These are phyloP conservation scores for Paralichthys olivaceus DNA, from an alignment of 2,113 vertebrate genomes.

Conservation along the genomic window DNA sequence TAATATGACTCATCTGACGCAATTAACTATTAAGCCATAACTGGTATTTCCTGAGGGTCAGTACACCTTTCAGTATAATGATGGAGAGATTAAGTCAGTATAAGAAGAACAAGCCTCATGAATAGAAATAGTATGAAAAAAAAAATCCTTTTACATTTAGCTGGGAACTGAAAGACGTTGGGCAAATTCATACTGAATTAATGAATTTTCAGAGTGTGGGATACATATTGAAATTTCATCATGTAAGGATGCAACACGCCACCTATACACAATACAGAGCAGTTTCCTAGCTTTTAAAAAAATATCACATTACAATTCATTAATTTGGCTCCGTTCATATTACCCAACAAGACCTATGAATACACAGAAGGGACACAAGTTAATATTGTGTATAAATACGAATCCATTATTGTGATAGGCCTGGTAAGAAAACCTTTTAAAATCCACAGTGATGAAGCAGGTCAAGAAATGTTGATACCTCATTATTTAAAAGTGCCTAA, in stretches of 20 bases:
- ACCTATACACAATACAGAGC: slow-evolving; percentile 8
- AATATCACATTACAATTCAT: slow-evolving; percentile 21
- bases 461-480: background rate
- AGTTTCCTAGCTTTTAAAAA: background rate
- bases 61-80: background rate
- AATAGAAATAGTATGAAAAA: background rate
- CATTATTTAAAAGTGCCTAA: background rate
- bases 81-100: background rate
- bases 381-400: background rate
- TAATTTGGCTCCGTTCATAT: background rate
- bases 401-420: background rate
- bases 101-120: background rate
- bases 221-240: background rate
- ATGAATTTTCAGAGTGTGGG: background rate
- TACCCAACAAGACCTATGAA: background rate
- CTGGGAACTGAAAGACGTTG: background rate
- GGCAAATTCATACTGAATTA: background rate
- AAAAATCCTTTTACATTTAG: slow-evolving; percentile 10
- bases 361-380: too few species aligned
- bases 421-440: background rate
- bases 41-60: too few species aligned
- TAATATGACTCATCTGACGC: slow-evolving; percentile 10
- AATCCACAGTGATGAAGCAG: background rate
- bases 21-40: background rate
- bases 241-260: background rate